Base-by-base conservation (phyloP, 2,797 vertebrate genomes). In the Squalus acanthias region DNA sequence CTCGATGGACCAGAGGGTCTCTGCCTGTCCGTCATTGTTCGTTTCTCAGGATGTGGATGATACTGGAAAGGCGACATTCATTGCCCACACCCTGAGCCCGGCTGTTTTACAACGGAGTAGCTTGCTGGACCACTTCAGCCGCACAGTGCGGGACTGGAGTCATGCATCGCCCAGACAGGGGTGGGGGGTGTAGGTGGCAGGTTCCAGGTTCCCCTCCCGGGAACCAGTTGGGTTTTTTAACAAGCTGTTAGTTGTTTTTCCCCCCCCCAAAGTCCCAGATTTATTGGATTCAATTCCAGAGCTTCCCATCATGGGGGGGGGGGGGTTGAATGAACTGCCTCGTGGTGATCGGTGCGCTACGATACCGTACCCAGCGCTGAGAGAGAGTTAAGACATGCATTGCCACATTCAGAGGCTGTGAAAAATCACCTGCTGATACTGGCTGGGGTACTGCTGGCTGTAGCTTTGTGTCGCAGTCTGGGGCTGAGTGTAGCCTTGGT, bases 351-450 rank as follows among this genome's bases (percentile, higher is more conserved):
- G 53, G 53, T 74, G 72, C 29, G 33, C 26, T 33, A 79, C 12
- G 13, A n/a, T 39, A n/a, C 15, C 39, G 17, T 46, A 82, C 46
- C 4, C 7, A 20, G 8, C 0, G 7, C 46, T 24, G 1, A 85
- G 1, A 24, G 39, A 50, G 46, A 24, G 17, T 50, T 85, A 50
- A 22, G 7, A 50, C 20, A 50, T 50, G 82, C 46, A 85, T 46
- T 46, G n/a, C 9, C 7, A 85, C 82, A 85, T 46, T 85, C 39
- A 1, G 39, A 85, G 15, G 12, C 82, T 50, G 46, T 50, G 46
- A 85, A 50, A 65, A 88, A 97, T 26, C 97, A 99, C 99, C 98
- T 99, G 98, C 97, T 99, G 99, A 97, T 99, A 99, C 97, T 99
- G 98, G 96, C 97, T 97, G 96, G 98, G 98, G 97, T 96, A 97